These are phyloP conservation scores for Cheilosia vernalis DNA, from an alignment of 2,888 invertebrate species.

Conservation along the genomic window DNA sequence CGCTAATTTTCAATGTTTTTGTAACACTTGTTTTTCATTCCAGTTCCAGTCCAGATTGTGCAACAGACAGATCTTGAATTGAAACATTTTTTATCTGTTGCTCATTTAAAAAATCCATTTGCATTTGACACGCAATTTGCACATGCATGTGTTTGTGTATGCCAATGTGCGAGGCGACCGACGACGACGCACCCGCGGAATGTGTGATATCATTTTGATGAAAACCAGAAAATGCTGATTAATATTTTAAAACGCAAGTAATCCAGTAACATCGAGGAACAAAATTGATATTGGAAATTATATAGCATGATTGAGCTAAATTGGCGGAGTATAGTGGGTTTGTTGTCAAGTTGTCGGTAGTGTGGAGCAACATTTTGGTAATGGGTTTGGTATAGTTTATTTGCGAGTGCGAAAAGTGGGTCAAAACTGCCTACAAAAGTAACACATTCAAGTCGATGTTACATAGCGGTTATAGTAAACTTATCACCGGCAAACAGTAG, in stretches of 20 bases:
- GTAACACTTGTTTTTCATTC: slow-evolving; percentile 8
- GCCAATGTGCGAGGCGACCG: neutral
- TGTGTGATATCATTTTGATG: slow-evolving; percentile 33
- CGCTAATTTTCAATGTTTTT: slow-evolving; percentile 41
- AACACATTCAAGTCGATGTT: slow-evolving; percentile 1
- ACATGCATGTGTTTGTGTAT: too few species aligned
- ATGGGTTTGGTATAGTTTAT: slow-evolving; percentile 24
- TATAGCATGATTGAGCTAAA: slow-evolving; percentile 1
- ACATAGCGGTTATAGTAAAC: slow-evolving; percentile 9
- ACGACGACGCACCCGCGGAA: slow-evolving; percentile 9
- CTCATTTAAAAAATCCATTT: slow-evolving; percentile 23
- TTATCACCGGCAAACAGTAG: neutral
- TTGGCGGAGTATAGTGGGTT: neutral
- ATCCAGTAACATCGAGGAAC: slow-evolving; percentile 37
- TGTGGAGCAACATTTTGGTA: slow-evolving; percentile 5
- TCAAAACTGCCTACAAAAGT: slow-evolving; percentile 23
- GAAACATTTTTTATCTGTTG: slow-evolving; percentile 14
- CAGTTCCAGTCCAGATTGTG: slow-evolving; percentile 15
- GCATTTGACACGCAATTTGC: slow-evolving; percentile 26
- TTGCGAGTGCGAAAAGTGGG: slow-evolving; percentile 14
- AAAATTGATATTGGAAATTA: slow-evolving; percentile 55
- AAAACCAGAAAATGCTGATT: slow-evolving; percentile 64
- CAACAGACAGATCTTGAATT: slow-evolving; percentile 33
- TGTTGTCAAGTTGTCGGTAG: neutral
- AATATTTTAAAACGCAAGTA: slow-evolving; percentile 40